A percentile compares a stretch with the other conserved stretches of the same genome.
Conservation (phyloP, 2,888 invertebrate genomes). For the Pimpla rufipes region DNA sequence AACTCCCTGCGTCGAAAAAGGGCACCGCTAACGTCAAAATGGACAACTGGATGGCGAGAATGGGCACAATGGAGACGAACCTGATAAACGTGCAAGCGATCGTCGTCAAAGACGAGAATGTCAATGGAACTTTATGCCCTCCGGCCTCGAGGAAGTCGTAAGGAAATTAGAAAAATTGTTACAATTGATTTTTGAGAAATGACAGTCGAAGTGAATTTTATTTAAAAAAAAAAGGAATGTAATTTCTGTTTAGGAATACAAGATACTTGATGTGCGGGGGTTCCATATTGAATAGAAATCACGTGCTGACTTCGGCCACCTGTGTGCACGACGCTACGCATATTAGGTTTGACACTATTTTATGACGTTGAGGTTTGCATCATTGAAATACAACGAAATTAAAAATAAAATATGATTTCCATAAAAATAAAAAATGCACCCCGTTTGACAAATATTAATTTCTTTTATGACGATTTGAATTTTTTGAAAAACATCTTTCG, state of each 20-base stretch:
- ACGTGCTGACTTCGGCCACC: slow-evolving; percentile 76
- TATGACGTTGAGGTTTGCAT: neutral
- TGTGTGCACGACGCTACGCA: slow-evolving; percentile 74
- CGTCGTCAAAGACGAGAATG: slow-evolving; percentile 74
- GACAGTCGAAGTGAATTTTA: too few species aligned
- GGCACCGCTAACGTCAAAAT: neutral
- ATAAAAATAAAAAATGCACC: too few species aligned
- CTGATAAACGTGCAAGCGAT: slow-evolving; percentile 72
- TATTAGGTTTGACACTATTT: slow-evolving; percentile 70
- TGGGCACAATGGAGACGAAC: slow-evolving; percentile 56
- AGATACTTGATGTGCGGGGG: slow-evolving; percentile 75
- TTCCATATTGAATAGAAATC: slow-evolving; percentile 73
- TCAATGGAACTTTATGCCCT: slow-evolving; percentile 49
- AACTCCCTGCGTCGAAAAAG: neutral
- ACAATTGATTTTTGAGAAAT: too few species aligned
- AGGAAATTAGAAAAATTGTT: too few species aligned
- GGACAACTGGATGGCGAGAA: slow-evolving; percentile 71
- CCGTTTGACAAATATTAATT: neutral
- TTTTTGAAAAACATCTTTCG: neutral
- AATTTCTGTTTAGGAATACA: slow-evolving; percentile 62
- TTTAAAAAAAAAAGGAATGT: too few species aligned
- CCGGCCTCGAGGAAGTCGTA: slow-evolving; percentile 67
- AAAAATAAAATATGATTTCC: too few species aligned
- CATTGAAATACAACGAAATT: too few species aligned
- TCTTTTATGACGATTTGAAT: neutral